These are phyloP conservation scores for Misgurnus mizolepis DNA, from an alignment of 2,113 vertebrate species.

Conservation along the genomic window DNA sequence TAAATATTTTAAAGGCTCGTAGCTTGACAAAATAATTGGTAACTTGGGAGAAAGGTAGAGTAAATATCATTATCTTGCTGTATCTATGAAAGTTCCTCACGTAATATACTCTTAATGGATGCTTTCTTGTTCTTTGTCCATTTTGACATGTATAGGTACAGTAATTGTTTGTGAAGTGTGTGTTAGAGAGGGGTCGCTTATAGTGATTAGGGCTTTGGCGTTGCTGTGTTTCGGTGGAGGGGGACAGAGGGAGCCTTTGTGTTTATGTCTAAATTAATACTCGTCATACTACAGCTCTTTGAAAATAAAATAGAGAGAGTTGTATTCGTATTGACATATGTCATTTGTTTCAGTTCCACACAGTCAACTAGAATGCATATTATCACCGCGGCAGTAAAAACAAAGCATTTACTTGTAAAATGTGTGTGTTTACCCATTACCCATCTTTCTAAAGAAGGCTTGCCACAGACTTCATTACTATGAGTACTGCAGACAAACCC, in stretches of 20 bases:
- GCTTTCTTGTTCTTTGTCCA: slow-evolving; percentile 2
- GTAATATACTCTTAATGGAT: not conserved
- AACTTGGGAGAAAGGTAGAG: too few relatives aligned
- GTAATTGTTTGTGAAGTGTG: not conserved
- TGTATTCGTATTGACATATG: not conserved
- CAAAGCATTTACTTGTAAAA: too few relatives aligned
- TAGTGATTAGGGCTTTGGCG: slow-evolving; percentile 8
- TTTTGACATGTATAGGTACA: slow-evolving; percentile 2
- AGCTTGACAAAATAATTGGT: too few relatives aligned
- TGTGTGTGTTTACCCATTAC: too few relatives aligned
- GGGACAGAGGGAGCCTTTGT: slow-evolving; percentile 19
- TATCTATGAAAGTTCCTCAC: too few relatives aligned
- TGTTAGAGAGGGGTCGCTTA: slow-evolving; percentile 19
- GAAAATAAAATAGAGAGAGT: not conserved
- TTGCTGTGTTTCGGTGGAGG: not conserved
- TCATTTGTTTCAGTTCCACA: slow-evolving; percentile 21
- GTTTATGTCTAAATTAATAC: slow-evolving; percentile 30
- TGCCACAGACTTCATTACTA: too few relatives aligned
- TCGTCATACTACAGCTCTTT: slow-evolving; percentile 36
- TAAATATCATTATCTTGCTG: too few relatives aligned
- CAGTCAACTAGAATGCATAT: too few relatives aligned
- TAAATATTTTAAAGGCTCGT: too few relatives aligned
- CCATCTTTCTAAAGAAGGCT: too few relatives aligned
- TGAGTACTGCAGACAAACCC: too few relatives aligned
- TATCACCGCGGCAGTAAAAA: too few relatives aligned